Conservation (phyloP, 2,888 invertebrate genomes). For the Hypsopygia costalis region DNA sequence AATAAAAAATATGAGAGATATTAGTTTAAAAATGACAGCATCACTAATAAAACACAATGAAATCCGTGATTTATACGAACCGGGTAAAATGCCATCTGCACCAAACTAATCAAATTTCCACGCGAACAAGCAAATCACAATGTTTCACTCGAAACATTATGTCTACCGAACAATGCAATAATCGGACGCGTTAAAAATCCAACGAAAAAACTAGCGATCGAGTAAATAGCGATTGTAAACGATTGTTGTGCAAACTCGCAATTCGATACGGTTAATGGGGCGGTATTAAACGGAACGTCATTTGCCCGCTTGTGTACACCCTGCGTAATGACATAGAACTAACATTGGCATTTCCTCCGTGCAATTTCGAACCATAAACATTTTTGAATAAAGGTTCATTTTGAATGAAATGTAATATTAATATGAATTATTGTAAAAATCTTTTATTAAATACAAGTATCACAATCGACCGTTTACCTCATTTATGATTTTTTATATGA, state of each 20-base stretch:
- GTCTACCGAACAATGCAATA: conserved; percentile 46
- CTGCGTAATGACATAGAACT: conserved; percentile 73
- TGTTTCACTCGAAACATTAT: conserved; percentile 47
- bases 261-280: conserved; percentile 75
- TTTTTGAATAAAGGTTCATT: background rate
- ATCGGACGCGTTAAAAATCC: conserved; percentile 65
- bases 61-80: conserved; percentile 57
- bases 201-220: conserved; percentile 61
- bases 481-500: conserved; percentile 31
- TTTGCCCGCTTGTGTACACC: conserved; percentile 63
- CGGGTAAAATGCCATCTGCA: conserved; percentile 59
- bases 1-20: too few relatives aligned
- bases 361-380: conserved; percentile 15
- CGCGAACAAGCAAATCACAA: conserved; percentile 54
- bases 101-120: conserved; percentile 76
- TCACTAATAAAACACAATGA: conserved; percentile 25
- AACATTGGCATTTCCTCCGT: conserved; percentile 16
- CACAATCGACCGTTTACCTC: conserved; percentile 37
- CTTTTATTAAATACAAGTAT: conserved; percentile 30
- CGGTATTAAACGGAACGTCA: conserved; percentile 60
- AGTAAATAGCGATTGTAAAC: conserved; percentile 61
- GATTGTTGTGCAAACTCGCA: conserved; percentile 74
- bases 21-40: background rate
- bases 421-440: conserved; percentile 17
- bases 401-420: conserved; percentile 9